Base-by-base conservation (phyloP, 2,888 invertebrate species). In the Megalurothrips usitatus region DNA sequence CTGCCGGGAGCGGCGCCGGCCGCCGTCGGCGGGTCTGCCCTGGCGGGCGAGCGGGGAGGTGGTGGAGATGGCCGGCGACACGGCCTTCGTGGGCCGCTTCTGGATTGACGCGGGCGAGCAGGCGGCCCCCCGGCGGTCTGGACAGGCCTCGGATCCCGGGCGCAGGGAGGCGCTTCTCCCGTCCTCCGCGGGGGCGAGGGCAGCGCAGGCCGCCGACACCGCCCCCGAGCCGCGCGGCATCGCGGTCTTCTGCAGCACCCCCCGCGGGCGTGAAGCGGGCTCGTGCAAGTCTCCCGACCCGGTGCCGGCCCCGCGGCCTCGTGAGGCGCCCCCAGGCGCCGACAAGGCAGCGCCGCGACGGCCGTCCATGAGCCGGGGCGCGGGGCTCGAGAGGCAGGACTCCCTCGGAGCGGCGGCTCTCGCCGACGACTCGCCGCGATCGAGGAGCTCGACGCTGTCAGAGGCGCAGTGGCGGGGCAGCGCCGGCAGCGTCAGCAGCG, bases 21-120 rank as follows among this genome's bases (percentile, higher is more conserved):
- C 68, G 12, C 11, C 23, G 17, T 17, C 58, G 58, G 58, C 14
- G 12, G 68, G 23, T 26, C 10, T 75, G 68, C 68, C 68, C 26
- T 75, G 68, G 68, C 68, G 68, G 26, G 68, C 68, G 23, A 75
- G 68, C 68, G 68, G 68, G 26, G 68, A 75, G 68, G 68, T 75
- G 23, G 68, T 75, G 11, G 68, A 75, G 68, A 1, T 75, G 23
- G 68, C 68, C 68, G 68, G 68, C 10, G 68, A 75, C 68, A 75
- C 23, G 68, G 68, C 68, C 23, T 75, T 75, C 68, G 68, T 75
- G 11, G 68, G 68, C 26, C n/a, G 26, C 23, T 75, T 75, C 26
- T 75, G 68, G 68, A 75, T 75, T 26, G 68, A 75, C 68, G 68
- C 68, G 68, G 26, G 68, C 68, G 68, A 75, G 26, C n/a, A 58